Evolutionary conservation across 2,888 invertebrate genomes (phyloP).

Genomic region (Ptychoptera contaminata): DNA sequence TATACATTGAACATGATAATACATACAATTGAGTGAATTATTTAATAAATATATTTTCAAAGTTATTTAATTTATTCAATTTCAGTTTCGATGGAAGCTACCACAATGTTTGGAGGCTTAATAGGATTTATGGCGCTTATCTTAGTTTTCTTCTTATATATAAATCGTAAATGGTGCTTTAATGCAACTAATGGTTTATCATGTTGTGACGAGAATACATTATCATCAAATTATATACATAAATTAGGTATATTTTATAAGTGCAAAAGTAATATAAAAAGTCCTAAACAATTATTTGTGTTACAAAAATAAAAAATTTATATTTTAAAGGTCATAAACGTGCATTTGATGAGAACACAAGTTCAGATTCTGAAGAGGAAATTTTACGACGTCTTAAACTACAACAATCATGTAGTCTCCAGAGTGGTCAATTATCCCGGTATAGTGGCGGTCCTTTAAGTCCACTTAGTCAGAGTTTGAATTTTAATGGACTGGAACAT

Average conservation of each 20-base stretch:
- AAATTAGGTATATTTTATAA: slow-evolving; percentile 25
- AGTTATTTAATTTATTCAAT: slow-evolving; percentile 16
- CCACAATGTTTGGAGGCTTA: slow-evolving; percentile 76
- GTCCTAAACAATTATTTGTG: neutral
- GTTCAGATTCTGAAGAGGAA: slow-evolving; percentile 62
- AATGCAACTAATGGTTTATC: slow-evolving; percentile 41
- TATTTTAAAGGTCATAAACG: slow-evolving; percentile 22
- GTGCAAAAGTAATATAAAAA: neutral
- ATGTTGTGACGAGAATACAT: slow-evolving; percentile 41
- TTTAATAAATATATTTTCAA: slow-evolving; percentile 7
- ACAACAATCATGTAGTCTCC: slow-evolving; percentile 31
- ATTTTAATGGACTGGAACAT: slow-evolving; percentile 23
- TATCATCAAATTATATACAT: slow-evolving; percentile 28
- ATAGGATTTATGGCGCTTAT: slow-evolving; percentile 70
- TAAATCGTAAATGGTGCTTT: slow-evolving; percentile 63
- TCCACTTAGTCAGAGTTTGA: slow-evolving; percentile 20
- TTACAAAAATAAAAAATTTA: neutral
- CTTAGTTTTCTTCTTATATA: slow-evolving; percentile 70
- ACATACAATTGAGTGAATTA: neutral
- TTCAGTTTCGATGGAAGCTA: slow-evolving; percentile 62
- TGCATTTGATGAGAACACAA: slow-evolving; percentile 31
- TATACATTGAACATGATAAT: neutral
- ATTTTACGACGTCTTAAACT: slow-evolving; percentile 39
- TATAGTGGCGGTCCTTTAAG: slow-evolving; percentile 24
- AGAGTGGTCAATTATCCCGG: slow-evolving; percentile 22